Evolutionary conservation across 1,140 invertebrate genomes (phyloP), one percentile per base, ranked within the genome.

Genomic region (Sycobia sp.): DNA sequence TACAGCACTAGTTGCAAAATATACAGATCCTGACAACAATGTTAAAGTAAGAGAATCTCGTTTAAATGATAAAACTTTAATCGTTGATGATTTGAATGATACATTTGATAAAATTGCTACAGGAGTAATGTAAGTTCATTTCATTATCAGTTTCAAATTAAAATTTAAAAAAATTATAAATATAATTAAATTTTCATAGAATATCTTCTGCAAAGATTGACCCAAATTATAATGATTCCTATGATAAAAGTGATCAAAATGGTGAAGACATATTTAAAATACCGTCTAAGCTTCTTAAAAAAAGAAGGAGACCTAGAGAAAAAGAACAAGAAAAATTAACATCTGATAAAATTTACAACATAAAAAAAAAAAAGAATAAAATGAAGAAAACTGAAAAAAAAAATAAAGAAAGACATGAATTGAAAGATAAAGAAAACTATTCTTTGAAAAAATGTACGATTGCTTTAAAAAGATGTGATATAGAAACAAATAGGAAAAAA

Each of bases 41-140:
- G 0, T 18, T 1, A 8, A 60, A 13, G 25, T 60, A 3, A 51
- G 63, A 18, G 51, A 60, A 29, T 65, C 56, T 14, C 41, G 27
- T 23, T 49, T 60, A 18, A 51, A 53, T 18, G 50, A 65, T 4
- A 59, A 60, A 38, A 65, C 63, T 18, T 25, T 65, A 4, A 13
- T n/a, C 1, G 20, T 55, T 1, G 27, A 54, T 9, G 5, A 2
- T 22, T 60, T 60, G 7, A 23, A 65, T 14, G 44, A 65, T 41
- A 55, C 63, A 5, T 65, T 65, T 23, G 63, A 65, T 49, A 55
- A 39, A n/a, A 16, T 65, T 34, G 32, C 39, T 3, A 29, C 39
- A 13, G 63, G 18, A 34, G 51, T 55, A 8, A 32, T n/a, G 63
- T 65, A 44, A 60, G 57, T 55, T 57, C 4, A 34, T 22, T 8